phyloP scores from a whole-genome alignment of 2,113 vertebrate genomes.

The Rynchops niger region DNA sequence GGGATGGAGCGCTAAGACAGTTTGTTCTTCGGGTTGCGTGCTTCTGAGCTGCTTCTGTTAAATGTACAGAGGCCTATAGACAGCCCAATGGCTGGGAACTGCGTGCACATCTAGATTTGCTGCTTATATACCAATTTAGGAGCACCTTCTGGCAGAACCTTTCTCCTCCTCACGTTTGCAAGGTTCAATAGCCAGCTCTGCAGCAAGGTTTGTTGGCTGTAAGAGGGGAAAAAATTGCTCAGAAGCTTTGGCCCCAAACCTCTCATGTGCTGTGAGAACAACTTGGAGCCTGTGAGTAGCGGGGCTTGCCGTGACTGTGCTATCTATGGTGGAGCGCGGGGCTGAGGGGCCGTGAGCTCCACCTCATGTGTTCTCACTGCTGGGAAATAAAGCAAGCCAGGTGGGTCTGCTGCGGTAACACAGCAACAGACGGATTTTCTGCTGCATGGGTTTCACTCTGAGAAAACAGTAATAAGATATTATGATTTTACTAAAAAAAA shows the following conservation, averaged over 20 bases:
- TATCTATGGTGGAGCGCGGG: accelerated
- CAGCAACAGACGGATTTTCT: background rate
- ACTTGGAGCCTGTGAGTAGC: background rate
- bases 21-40: background rate
- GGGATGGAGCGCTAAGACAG: background rate
- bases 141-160: background rate
- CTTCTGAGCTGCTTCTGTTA: background rate
- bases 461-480: background rate
- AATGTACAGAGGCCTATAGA: background rate
- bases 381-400: background rate
- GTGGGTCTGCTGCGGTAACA: background rate
- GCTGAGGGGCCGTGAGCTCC: background rate
- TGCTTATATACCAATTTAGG: background rate
- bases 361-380: background rate
- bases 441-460: background rate
- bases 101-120: background rate
- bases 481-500: background rate
- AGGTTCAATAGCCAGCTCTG: background rate
- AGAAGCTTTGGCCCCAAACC: background rate
- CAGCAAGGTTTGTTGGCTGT: background rate
- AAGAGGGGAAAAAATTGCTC: background rate
- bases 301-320: background rate
- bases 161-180: background rate
- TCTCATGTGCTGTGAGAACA: background rate
- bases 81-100: background rate